Evolutionary conservation across 2,797 vertebrate species (phyloP).

Genomic region (Falco biarmicus): DNA sequence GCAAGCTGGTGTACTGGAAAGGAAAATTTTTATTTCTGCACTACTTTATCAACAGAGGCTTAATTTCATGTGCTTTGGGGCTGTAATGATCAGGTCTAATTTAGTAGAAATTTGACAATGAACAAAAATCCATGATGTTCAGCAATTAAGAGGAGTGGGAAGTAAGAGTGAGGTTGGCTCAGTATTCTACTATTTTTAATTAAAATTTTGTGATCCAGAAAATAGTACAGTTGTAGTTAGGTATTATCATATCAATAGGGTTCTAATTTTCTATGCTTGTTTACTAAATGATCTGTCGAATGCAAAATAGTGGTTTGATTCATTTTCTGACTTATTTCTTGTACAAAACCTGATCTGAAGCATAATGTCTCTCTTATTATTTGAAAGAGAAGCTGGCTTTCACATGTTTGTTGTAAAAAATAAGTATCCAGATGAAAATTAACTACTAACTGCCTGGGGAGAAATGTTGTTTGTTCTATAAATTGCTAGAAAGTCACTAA

Average conservation of each 20-base stretch:
- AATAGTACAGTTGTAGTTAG: conserved; percentile 1
- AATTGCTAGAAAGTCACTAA: not conserved
- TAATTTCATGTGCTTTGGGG: not conserved
- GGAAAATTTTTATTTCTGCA: not conserved
- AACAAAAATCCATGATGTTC: not conserved
- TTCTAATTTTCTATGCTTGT: conserved; percentile 54
- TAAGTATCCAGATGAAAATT: conserved; percentile 10
- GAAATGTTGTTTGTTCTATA: not conserved
- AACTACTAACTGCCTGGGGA: not conserved
- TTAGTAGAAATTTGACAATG: not conserved
- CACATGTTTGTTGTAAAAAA: not conserved
- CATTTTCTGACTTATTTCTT: conserved; percentile 16
- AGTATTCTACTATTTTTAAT: conserved; percentile 28
- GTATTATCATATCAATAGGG: conserved; percentile 20
- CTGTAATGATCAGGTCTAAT: not conserved
- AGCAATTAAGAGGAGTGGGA: not conserved
- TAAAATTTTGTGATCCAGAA: conserved; percentile 37
- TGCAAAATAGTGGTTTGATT: conserved; percentile 20
- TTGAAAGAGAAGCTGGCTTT: conserved; percentile 9
- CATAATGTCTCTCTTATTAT: not conserved
- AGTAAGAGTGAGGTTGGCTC: not conserved
- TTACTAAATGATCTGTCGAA: conserved; percentile 46
- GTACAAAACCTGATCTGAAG: conserved; percentile 15
- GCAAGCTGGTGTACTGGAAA: not conserved
- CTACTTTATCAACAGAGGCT: not conserved